Evolutionary conservation across 2,888 invertebrate species (phyloP).

Genomic region (Lepidocyrtinus sp.): DNA sequence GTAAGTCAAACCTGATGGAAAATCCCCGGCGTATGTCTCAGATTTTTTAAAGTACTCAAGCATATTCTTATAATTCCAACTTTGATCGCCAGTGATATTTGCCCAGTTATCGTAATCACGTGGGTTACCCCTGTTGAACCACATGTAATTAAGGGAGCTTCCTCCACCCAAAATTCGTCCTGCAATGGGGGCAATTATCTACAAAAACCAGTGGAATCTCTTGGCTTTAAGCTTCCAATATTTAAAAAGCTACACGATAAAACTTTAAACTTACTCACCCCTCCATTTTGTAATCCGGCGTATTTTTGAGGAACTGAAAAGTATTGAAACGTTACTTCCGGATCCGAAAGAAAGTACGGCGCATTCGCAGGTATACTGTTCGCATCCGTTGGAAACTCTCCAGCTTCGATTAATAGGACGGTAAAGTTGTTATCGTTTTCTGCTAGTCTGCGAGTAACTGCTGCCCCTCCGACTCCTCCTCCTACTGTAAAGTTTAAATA

Average conservation of each 20-base stretch:
- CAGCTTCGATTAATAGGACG: constrained; percentile 34
- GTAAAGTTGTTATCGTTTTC: constrained; percentile 12
- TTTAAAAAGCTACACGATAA: too few species aligned
- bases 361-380: not conserved
- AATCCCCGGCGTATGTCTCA: constrained; percentile 34
- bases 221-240: too few species aligned
- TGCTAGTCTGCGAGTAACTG: constrained; percentile 12
- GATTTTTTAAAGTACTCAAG: constrained; percentile 29
- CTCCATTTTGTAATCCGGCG: too few species aligned
- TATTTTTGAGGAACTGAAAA: constrained; percentile 8
- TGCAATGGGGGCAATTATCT: constrained; percentile 2
- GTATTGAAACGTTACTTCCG: not conserved
- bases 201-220: too few species aligned
- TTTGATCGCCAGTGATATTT: constrained; percentile 15
- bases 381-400: not conserved
- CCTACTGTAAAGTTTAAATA: too few species aligned
- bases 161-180: constrained; percentile 35
- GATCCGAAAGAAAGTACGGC: not conserved
- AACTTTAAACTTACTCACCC: too few species aligned
- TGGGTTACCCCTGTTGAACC: constrained; percentile 31
- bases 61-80: constrained; percentile 42
- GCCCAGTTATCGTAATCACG: constrained; percentile 39
- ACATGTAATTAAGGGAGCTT: constrained; percentile 30
- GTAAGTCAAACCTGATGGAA: not conserved
- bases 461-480: constrained; percentile 22